phyloP scores from a whole-genome alignment of 2,888 invertebrate genomes.

The Colostygia pectinataria region DNA sequence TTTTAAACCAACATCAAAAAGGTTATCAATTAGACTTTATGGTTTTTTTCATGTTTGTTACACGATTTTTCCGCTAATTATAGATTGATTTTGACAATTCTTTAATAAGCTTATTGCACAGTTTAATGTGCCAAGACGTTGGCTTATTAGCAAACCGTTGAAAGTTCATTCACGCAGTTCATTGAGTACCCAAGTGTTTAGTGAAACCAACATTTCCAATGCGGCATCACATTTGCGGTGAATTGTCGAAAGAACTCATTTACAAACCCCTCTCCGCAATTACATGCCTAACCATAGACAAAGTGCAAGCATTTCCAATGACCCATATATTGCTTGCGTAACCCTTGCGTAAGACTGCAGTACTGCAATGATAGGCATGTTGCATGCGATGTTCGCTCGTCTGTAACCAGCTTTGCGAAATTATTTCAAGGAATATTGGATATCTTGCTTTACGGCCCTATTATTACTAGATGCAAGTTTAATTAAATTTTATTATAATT shows the following conservation, averaged over 20 bases:
- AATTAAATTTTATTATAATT: too few species aligned
- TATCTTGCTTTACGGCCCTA: conserved; percentile 9
- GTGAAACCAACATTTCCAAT: conserved; percentile 3
- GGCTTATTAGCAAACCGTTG: too few species aligned
- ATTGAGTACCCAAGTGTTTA: too few species aligned
- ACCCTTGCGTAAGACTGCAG: conserved; percentile 50
- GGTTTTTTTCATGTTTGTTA: too few species aligned
- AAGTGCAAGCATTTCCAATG: conserved; percentile 33
- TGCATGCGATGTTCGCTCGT: conserved; percentile 66
- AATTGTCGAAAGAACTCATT: conserved; percentile 11
- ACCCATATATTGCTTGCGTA: conserved; percentile 65
- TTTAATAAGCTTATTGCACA: too few species aligned
- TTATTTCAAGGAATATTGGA: conserved; percentile 28
- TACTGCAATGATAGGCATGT: conserved; percentile 53
- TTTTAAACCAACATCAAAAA: too few species aligned
- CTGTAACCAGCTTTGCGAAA: conserved; percentile 60
- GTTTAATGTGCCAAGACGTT: too few species aligned
- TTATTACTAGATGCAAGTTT: too few species aligned
- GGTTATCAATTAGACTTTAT: too few species aligned
- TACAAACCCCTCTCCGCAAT: conserved; percentile 9
- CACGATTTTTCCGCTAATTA: too few species aligned
- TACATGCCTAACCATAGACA: conserved; percentile 21
- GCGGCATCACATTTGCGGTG: conserved; percentile 17
- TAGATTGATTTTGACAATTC: too few species aligned
- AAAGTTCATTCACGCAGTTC: too few species aligned